These are phyloP conservation scores for Chloromyia formosa DNA, from an alignment of 2,888 invertebrate genomes.

Conservation along the genomic window DNA sequence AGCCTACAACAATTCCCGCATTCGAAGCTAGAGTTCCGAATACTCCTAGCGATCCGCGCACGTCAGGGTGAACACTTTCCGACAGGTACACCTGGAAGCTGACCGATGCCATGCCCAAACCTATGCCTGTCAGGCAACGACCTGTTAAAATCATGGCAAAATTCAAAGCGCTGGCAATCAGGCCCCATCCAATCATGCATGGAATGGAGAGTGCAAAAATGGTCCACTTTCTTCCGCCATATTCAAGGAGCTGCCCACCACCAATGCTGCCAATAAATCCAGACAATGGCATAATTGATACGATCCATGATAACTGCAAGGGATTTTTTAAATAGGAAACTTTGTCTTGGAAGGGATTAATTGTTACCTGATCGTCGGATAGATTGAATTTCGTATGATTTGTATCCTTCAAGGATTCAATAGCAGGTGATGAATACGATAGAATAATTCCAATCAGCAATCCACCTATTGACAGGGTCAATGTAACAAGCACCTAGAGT, in stretches of 20 bases:
- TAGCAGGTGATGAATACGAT: constrained; percentile 15
- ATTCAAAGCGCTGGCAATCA: neutral
- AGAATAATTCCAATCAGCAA: constrained; percentile 8
- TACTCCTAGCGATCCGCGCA: constrained; percentile 17
- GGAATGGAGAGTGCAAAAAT: constrained; percentile 14
- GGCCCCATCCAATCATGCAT: neutral
- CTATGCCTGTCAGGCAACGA: constrained; percentile 14
- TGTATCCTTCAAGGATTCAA: constrained; percentile 24
- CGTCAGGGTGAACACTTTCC: constrained; percentile 15
- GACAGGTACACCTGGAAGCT: constrained; percentile 26
- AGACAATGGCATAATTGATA: constrained; percentile 9
- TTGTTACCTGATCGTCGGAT: constrained; percentile 2
- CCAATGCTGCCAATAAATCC: neutral
- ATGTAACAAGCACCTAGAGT: neutral
- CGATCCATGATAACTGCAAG: constrained; percentile 24
- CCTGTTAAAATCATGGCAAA: constrained; percentile 15
- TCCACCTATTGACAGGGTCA: constrained; percentile 14
- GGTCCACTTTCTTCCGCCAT: constrained; percentile 13
- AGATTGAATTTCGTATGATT: constrained; percentile 15
- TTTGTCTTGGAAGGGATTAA: neutral
- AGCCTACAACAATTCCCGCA: constrained; percentile 14
- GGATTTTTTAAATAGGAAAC: neutral
- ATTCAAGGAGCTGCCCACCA: constrained; percentile 21
- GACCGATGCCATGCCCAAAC: constrained; percentile 8
- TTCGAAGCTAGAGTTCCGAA: constrained; percentile 22